Evolutionary conservation across 2,113 vertebrate species (phyloP).

Genomic region (Ginglymostoma cirratum): DNA sequence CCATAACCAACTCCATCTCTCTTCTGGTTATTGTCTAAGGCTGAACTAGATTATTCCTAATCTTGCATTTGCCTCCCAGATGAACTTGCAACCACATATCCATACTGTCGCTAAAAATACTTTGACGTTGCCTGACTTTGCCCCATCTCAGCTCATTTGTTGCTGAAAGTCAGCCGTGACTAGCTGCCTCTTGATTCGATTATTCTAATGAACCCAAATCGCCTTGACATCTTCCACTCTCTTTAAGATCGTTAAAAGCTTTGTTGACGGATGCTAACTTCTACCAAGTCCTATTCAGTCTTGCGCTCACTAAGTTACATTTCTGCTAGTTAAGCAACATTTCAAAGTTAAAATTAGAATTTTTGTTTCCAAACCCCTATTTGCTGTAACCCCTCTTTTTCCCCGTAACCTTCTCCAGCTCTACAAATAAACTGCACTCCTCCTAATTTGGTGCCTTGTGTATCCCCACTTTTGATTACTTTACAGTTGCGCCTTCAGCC

Average conservation of each 20-base stretch:
- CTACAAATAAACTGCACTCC: neutral
- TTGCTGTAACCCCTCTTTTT: neutral
- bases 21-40: too few relatives aligned
- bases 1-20: neutral
- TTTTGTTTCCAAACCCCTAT: neutral
- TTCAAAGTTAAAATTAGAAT: neutral
- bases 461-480: neutral
- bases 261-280: neutral
- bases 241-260: neutral
- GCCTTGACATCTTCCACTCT: neutral
- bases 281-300: neutral
- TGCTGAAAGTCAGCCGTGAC: neutral
- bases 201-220: neutral
- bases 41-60: neutral
- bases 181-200: neutral
- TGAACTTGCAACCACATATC: neutral
- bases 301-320: neutral
- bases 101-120: too few relatives aligned
- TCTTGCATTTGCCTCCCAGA: neutral
- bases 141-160: too few relatives aligned
- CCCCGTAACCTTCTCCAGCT: neutral
- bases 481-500: neutral
- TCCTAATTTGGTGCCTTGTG: neutral
- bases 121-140: neutral
- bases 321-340: neutral